Evolutionary conservation across 2,113 vertebrate genomes (phyloP), one percentile per base, ranked within the genome.

Genomic region (Ammospiza caudacuta): DNA sequence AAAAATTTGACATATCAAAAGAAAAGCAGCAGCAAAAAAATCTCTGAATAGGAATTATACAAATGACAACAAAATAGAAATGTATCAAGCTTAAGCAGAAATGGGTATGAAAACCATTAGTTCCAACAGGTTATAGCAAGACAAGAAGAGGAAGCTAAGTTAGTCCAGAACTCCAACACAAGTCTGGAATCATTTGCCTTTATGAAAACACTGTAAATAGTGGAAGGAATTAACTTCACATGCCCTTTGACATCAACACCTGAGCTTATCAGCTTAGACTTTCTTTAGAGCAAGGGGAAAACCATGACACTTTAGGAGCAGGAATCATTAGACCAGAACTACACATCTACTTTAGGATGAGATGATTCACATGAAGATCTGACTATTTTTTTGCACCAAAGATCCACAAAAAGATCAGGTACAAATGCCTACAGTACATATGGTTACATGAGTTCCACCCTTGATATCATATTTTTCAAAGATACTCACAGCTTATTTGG

Each of bases 311-410:
- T 86, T 89, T 33, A 90, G 55, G 17, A 83, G 33, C 43, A 58
- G 41, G 72, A 90, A 49, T 94, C 88, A 90, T 31, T 70, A 77
- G 76, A 90, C 55, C 21, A 29, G 39, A 28, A 59, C 43, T 88
- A 62, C 43, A 39, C 28, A 15, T 49, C 59, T 91, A 33, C 70
- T 93, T 86, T 31, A 78, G 57, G 29, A 78, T 39, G 41, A 94
- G 64, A 93, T 88, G 63, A 94, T 80, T 94, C 94, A 93, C 63
- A 58, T 29, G 43, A 80, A 95, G 37, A 88, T 77, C 54, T 58
- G 5, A 92, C 46, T 88, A 11, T 58, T 90, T 86, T 87, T 83
- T 89, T 78, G 72, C 61, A 93, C 29, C 27, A 29, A 69, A 54
- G 59, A 73, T 10, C 55, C 76, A 87, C 19, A 6, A 64, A 70